Percentiles rank a stretch among this genome's conserved stretches.
Evolutionary conservation across 2,797 vertebrate genomes (phyloP).

Genomic region (Sciaenops ocellatus): DNA sequence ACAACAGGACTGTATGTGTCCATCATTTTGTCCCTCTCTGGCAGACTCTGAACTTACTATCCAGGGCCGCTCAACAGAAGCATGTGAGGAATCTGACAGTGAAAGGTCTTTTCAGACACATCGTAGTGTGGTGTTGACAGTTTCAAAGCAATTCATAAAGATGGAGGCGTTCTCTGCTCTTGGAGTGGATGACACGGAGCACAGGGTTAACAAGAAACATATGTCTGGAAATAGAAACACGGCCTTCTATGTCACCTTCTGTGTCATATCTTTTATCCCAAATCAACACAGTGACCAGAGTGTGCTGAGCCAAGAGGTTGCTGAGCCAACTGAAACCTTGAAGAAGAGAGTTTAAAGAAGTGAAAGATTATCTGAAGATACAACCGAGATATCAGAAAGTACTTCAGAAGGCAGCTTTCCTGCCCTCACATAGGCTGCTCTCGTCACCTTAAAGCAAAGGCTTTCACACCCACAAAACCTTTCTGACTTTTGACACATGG

Average conservation of each 20-base stretch:
- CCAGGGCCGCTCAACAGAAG: background rate
- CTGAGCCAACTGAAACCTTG: slow-evolving; percentile 33
- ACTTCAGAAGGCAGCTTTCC: slow-evolving; percentile 18
- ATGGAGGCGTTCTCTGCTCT: background rate
- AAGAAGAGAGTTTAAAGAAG: slow-evolving; percentile 28
- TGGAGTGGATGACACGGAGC: slow-evolving; percentile 12
- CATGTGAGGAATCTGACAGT: slow-evolving; percentile 5
- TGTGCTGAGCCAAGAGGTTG: slow-evolving; percentile 31
- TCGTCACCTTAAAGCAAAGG: slow-evolving; percentile 37
- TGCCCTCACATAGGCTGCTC: slow-evolving; percentile 15
- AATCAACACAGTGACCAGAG: slow-evolving; percentile 49
- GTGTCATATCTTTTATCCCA: slow-evolving; percentile 39
- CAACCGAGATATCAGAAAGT: slow-evolving; percentile 36
- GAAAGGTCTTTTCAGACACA: slow-evolving; percentile 8
- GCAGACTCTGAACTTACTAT: background rate
- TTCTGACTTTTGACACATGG: slow-evolving; percentile 21
- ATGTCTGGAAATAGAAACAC: slow-evolving; percentile 26
- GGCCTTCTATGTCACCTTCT: slow-evolving; percentile 28
- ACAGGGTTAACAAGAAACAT: slow-evolving; percentile 31
- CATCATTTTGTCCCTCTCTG: background rate
- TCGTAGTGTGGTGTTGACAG: background rate
- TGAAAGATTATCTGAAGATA: slow-evolving; percentile 50
- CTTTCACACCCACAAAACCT: slow-evolving; percentile 35
- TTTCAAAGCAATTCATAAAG: slow-evolving; percentile 13
- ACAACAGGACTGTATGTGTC: background rate